These are phyloP conservation scores for Hydrozoanthus gracilis DNA, from an alignment of 92 coral and sea anemone species.

Conservation along the genomic window DNA sequence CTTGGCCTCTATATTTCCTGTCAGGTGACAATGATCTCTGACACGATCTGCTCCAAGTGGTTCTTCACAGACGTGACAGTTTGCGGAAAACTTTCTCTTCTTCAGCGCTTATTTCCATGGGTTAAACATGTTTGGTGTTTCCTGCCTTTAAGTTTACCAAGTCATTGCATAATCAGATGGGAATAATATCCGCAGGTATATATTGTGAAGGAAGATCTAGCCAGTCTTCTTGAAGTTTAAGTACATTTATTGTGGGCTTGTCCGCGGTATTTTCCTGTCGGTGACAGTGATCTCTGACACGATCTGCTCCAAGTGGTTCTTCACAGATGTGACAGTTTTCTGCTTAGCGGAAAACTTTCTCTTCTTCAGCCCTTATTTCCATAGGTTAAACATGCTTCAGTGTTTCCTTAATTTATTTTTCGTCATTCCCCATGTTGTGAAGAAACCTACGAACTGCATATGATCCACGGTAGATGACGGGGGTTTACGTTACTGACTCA, in stretches of 20 bases:
- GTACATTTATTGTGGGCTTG: neutral
- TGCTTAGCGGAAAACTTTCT: slow-evolving; percentile 12
- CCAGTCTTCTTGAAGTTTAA: slow-evolving; percentile 22
- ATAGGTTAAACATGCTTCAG: slow-evolving; percentile 26
- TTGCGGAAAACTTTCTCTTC: slow-evolving; percentile 26
- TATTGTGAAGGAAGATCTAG: neutral
- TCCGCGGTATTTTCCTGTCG: neutral
- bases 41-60: no score
- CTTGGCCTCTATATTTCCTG: slow-evolving; percentile 12
- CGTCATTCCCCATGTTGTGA: slow-evolving; percentile 23
- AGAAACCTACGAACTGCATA: slow-evolving; percentile 33
- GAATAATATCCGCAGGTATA: slow-evolving; percentile 47
- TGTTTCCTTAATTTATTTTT: slow-evolving; percentile 32
- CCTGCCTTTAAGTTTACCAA: slow-evolving; percentile 40
- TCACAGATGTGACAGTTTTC: slow-evolving; percentile 17
- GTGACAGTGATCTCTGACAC: slow-evolving; percentile 25
- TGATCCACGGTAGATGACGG: slow-evolving; percentile 52
- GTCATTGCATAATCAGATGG: slow-evolving; percentile 60
- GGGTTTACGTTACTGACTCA: slow-evolving; percentile 3
- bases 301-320: neutral
- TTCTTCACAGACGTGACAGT: slow-evolving; percentile 37
- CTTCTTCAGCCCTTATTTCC: slow-evolving; percentile 21
- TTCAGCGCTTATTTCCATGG: slow-evolving; percentile 5
- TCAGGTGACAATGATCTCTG: no score
- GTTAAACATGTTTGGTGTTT: slow-evolving; percentile 17